Evolutionary conservation across 1,140 invertebrate species (phyloP).

Genomic region (Dreissena polymorpha): DNA sequence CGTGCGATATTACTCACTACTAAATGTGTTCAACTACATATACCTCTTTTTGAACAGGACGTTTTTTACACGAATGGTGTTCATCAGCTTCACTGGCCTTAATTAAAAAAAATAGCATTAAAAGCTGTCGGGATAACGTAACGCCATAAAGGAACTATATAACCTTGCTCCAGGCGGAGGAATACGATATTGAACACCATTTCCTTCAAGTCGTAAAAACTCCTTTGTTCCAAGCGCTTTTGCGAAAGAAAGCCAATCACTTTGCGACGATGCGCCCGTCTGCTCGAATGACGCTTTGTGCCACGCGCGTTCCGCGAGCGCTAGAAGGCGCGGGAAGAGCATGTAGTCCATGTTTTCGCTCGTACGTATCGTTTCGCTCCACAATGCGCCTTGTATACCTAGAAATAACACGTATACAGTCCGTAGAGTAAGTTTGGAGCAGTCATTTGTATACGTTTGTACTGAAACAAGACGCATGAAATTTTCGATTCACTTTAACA

Average conservation of each 20-base stretch:
- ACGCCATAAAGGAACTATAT: not conserved
- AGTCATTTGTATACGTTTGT: too few relatives aligned
- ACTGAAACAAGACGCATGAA: too few relatives aligned
- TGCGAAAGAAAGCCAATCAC: slow-evolving; percentile 36
- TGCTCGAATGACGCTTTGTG: slow-evolving; percentile 63
- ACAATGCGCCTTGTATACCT: slow-evolving; percentile 63
- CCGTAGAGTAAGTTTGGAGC: too few relatives aligned
- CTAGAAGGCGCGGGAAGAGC: slow-evolving; percentile 62
- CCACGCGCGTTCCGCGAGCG: slow-evolving; percentile 67
- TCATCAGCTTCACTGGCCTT: too few relatives aligned
- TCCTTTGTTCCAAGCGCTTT: slow-evolving; percentile 62
- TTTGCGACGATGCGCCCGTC: not conserved
- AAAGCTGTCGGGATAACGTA: too few relatives aligned
- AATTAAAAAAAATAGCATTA: too few relatives aligned
- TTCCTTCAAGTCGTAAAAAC: slow-evolving; percentile 57
- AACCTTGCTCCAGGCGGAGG: slow-evolving; percentile 64
- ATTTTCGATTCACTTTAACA: too few relatives aligned
- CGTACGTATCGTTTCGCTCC: slow-evolving; percentile 60
- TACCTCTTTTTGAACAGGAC: too few relatives aligned
- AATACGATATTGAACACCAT: slow-evolving; percentile 61
- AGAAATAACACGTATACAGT: not conserved
- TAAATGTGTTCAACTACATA: too few relatives aligned
- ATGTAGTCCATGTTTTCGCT: slow-evolving; percentile 60
- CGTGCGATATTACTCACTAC: too few relatives aligned
- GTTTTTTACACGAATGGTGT: too few relatives aligned